Evolutionary conservation across 2,888 invertebrate genomes (phyloP), one percentile per base, ranked within the genome.

Genomic region (Epinotia brunnichana): DNA sequence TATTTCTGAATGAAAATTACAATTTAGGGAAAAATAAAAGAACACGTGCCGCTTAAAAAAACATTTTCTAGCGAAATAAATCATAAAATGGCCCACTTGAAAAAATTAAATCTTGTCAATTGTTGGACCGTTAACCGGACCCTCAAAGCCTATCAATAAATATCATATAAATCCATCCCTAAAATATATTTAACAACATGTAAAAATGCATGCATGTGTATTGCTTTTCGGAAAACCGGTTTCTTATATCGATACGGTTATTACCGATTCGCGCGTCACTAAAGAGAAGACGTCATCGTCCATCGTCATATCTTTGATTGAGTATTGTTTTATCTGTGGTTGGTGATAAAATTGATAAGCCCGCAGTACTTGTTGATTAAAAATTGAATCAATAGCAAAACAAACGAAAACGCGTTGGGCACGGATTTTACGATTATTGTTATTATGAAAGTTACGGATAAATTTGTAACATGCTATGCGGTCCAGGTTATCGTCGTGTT

Each of bases 401-500:
- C 60, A 71, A 69, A 69, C 62, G 44, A 64, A 57, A 56, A 64
- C 44, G 53, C 29, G 51, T 48, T 15, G 19, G 15, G 72, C 29
- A 24, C 57, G 51, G 44, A 54, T 29, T 64, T 70, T 61, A 44
- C 66, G 66, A 75, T 64, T 35, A 69, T 71, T 59, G 51, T 62
- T 70, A 75, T 81, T 76, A 77, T 87, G 88, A 85, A 82, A 80
- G 76, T 74, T 76, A 73, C 75, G 73, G 66, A 60, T 69, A 53
- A 77, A 75, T 71, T 76, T 69, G 74, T 73, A 77, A 17, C 41
- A 77, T 66, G 70, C 77, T 70, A 73, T 66, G 77, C 78, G 61
- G 77, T 77, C 5, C 76, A 80, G 77, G 69, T 84, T 74, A 60
- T 83, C 66, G 21, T 81, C n/a, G 74, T 86, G 67, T 73, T 84